A percentile compares a stretch with the other conserved stretches of the same genome.
Evolutionary conservation across 1,140 invertebrate species (phyloP).

Genomic region (Procambarus clarkii): DNA sequence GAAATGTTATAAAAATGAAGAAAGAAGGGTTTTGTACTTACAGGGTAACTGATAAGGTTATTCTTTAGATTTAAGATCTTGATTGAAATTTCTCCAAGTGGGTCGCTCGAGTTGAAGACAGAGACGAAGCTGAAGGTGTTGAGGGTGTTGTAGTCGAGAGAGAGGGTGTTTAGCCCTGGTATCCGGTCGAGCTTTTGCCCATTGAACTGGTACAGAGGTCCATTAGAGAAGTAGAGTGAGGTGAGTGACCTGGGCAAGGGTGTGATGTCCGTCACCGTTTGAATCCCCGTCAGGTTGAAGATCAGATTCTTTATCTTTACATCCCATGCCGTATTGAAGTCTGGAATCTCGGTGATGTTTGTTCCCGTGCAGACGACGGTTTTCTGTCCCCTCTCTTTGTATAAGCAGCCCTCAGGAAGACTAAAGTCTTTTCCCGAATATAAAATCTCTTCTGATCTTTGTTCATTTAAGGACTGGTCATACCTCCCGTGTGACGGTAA

Average conservation of each 20-base stretch:
- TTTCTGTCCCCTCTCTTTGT: neutral
- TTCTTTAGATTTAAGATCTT: neutral
- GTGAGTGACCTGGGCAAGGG: conserved; percentile 17
- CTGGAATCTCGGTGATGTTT: conserved; percentile 20
- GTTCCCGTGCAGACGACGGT: conserved; percentile 7
- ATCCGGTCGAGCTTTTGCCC: neutral
- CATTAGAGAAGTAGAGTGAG: neutral
- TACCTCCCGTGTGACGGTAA: neutral
- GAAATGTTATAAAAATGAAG: no score
- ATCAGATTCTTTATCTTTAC: neutral
- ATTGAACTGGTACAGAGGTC: conserved; percentile 12
- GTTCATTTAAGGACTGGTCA: neutral
- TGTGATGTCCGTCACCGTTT: neutral
- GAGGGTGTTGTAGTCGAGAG: conserved; percentile 27
- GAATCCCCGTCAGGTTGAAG: conserved; percentile 16
- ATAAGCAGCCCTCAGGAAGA: conserved; percentile 6
- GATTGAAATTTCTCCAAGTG: neutral
- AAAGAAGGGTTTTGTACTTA: neutral
- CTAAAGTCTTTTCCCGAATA: neutral
- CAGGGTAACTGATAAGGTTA: conserved; percentile 40
- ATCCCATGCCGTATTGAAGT: neutral
- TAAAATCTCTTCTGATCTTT: neutral
- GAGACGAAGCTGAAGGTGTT: conserved; percentile 27
- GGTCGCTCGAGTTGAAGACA: conserved; percentile 13
- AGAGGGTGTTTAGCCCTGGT: neutral